Base-by-base conservation (phyloP, 2,888 invertebrate genomes). In the Plagiodera versicolora region DNA sequence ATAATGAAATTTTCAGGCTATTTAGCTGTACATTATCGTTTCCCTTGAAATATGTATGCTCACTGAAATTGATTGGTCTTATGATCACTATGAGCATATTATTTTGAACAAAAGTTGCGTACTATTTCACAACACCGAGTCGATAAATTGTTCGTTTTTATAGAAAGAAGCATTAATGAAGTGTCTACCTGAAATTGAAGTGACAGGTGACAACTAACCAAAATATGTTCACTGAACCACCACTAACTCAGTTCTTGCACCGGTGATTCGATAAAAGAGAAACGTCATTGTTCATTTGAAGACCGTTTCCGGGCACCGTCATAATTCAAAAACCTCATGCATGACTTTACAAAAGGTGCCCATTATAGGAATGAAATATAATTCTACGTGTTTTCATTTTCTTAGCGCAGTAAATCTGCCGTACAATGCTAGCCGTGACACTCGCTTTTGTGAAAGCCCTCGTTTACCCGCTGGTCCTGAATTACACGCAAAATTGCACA, bases 401-500 rank as follows among this genome's bases (percentile, higher is more conserved):
- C 60, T 64, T 55, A 45, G 56, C 60, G 63, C 58, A 46, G 63
- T 64, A 64, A 64, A 64, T 64, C 63, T 64, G 54, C 51, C 50
- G 60, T 50, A 72, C 70, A 70, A 72, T 71, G 58, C 65, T 61
- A 62, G 66, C 66, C 67, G 66, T 71, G 69, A 69, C 72, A 69
- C 62, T 58, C 65, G 70, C 59, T 66, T 70, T 67, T 61, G 58
- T 65, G 67, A 63, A 68, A 63, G 64, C 66, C 72, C 67, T 63
- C 62, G 47, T 56, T 58, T 60, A 60, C 65, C 62, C 65, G 65
- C 62, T 52, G 62, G 69, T 71, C 66, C 71, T 72, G 74, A 76
- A 78, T 77, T 77, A 77, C 75, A 78, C 76, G 77, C 75, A 74
- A 74, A 74, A 77, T 77, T 76, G 77, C 75, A 72, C 77, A 74